phyloP scores from a whole-genome alignment of 2,797 vertebrate species.

The Sparus aurata region DNA sequence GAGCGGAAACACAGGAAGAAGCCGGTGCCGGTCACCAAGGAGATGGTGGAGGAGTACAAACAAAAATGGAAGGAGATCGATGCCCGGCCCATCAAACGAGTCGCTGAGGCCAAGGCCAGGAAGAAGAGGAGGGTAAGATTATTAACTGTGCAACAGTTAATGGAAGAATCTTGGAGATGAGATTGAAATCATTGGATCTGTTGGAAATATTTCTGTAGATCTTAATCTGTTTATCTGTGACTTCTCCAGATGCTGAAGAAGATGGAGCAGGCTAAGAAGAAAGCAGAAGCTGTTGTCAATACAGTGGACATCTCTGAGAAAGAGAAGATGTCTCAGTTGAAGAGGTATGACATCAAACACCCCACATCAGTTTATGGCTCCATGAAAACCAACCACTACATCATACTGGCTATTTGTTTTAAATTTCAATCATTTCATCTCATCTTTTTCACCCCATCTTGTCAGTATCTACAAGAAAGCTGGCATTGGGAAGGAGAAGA shows the following conservation, averaged over 20 bases:
- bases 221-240: conserved; percentile 20
- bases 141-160: neutral
- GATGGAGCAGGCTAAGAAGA: conserved; percentile 96
- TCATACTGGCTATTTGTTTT: neutral
- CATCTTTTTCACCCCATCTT: neutral
- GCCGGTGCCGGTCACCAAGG: conserved; percentile 88
- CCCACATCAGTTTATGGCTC: neutral
- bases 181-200: neutral
- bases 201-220: neutral
- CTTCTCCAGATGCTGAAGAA: conserved; percentile 92
- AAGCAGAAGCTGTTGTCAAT: conserved; percentile 94
- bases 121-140: conserved; percentile 92
- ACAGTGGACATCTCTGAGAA: conserved; percentile 95
- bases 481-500: conserved; percentile 94
- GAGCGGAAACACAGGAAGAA: conserved; percentile 91
- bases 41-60: conserved; percentile 93
- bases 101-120: conserved; percentile 96
- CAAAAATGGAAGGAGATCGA: conserved; percentile 95
- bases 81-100: conserved; percentile 94
- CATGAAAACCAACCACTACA: neutral
- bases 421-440: neutral
- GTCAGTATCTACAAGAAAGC: conserved; percentile 98
- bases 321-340: conserved; percentile 94
- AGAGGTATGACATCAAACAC: conserved; percentile 82
- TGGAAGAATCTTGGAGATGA: neutral